Base-by-base conservation (phyloP, 1,140 invertebrate species). In the Acromyrmex heyeri region DNA sequence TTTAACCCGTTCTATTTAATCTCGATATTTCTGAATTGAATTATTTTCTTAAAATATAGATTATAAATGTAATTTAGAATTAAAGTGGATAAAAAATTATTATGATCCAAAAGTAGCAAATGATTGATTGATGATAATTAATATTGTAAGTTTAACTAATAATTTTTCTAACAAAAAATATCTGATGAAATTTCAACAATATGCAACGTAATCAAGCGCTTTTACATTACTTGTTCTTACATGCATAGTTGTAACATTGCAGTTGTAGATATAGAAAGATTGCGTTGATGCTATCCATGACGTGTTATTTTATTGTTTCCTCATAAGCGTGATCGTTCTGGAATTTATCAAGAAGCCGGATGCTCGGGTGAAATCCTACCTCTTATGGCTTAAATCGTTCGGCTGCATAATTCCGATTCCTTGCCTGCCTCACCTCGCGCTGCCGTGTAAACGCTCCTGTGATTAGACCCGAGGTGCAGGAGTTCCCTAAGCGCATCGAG, bases 301-400 rank as follows among this genome's bases (percentile, higher is more conserved):
- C 64, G 44, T 44, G 34, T 81, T 70, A 44, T 81, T 70, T 81
- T 65, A 81, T 81, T 81, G 78, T 75, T 83, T 75, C n/a, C 79
- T 48, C 44, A 14, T 50, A 59, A 99, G 98, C 87, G 99, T 99
- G 98, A 99, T 99, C 86, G 97, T 99, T 92, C 96, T 99, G 91
- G 99, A 99, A 90, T 99, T 99, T 96, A 99, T 99, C 85, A 96
- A 99, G 94, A 99, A 99, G 92, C 99, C 99, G 87, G 99, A 99
- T 95, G 99, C 99, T 81, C 99, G 99, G 93, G 99, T 99, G 96
- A 99, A 99, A 96, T 97, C 99, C 89, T 99, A 99, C 91, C 96
- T 99, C 95, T 44, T 75, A 57, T 12, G n/a, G 64, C 38, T 73
- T 12, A 14, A 64, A 81, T 57, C 50, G 55, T 27, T 77, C 38